Evolutionary conservation across 2,113 vertebrate species (phyloP), one percentile per base, ranked within the genome.

Genomic region (Myotis yumanensis): DNA sequence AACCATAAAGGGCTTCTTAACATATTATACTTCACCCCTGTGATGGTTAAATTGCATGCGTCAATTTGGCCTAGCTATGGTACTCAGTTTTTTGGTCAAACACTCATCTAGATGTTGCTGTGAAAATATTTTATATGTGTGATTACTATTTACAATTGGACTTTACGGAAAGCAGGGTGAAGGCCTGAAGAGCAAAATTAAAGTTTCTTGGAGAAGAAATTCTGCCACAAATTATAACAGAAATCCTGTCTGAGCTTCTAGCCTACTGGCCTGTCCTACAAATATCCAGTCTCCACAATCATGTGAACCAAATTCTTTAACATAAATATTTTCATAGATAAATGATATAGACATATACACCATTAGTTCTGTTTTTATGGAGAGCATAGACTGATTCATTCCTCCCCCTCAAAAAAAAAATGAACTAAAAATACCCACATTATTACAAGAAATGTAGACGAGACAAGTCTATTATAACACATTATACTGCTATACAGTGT

Each of bases 81-180:
- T 37, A n/a, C n/a, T 59, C 40, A 92, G 11, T 22, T 76, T 5
- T 54, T 79, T 77, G 12, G 11, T 46, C 25, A 92, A 79, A 35
- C 11, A 66, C 20, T 51, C 54, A 17, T 64, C 35, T 62, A 83
- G 48, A 69, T 68, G 35, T 76, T 80, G 23, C 57, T 62, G 9
- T 90, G 43, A 86, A 89, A 59, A 16, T 51, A 52, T 72, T 81
- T 57, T 88, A 4, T 25, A 66, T 35, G 77, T 30, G 14, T 81
- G 43, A 79, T 92, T 54, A 89, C 43, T 23, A 59, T 72, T 28
- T 85, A 37, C 2, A 46, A 37, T 40, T 37, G 62, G 32, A 77
- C 17, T 79, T 90, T 69, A 91, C 71, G 11, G 51, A 94, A 82
- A 96, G 69, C 20, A 80, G 11, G 71, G 7, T 88, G n/a, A 88